Percentiles rank a stretch among this genome's conserved stretches.
Evolutionary conservation across 2,888 invertebrate species (phyloP).

Genomic region (Agriotes lineatus): DNA sequence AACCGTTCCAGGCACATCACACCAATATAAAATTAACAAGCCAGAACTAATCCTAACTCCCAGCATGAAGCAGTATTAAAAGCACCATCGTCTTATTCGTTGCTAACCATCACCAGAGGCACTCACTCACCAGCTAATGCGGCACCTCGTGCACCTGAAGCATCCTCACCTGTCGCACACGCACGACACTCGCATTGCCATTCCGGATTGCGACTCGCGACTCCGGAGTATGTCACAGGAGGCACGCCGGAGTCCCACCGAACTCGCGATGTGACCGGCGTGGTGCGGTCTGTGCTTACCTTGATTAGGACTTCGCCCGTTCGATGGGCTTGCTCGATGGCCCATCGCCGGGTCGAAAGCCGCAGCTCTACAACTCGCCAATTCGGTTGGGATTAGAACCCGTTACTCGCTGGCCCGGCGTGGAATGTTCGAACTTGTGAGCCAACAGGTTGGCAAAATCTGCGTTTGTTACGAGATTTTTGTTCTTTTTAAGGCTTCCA

Average conservation of each 20-base stretch:
- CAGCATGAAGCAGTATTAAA: no score
- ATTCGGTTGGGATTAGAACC: background rate
- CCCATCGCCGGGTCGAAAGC: constrained; percentile 15
- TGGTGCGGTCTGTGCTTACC: constrained; percentile 37
- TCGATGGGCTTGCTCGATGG: constrained; percentile 3
- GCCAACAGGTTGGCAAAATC: no score
- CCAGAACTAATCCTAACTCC: no score
- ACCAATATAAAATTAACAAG: no score
- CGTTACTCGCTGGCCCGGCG: background rate
- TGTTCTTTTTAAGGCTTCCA: no score
- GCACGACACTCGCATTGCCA: constrained; percentile 50
- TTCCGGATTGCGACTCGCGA: constrained; percentile 47
- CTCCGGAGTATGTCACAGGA: constrained; percentile 58
- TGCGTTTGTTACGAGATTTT: no score
- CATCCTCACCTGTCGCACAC: constrained; percentile 26
- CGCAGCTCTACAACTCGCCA: background rate
- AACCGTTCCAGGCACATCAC: no score
- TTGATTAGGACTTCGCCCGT: constrained; percentile 29
- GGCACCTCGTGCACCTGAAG: background rate
- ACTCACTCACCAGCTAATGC: background rate
- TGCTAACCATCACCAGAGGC: no score
- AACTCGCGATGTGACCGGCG: constrained; percentile 23
- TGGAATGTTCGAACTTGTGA: no score
- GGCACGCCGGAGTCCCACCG: constrained; percentile 51
- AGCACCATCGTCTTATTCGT: no score